Evolutionary conservation across 1,140 invertebrate species (phyloP), one percentile per base, ranked within the genome.

Genomic region (Drosophila bipectinata): DNA sequence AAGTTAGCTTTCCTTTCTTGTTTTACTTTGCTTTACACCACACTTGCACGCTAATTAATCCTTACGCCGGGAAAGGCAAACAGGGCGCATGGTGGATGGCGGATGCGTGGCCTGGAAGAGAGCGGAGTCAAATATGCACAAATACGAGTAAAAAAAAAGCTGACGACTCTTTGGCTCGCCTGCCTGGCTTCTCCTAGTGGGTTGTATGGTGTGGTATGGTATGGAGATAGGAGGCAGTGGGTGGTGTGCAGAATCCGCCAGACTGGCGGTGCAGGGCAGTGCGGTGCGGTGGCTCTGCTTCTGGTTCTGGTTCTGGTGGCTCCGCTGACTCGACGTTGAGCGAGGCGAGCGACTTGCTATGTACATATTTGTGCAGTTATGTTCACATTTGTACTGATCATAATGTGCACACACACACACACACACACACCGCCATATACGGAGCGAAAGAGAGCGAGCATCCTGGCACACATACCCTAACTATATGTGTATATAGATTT

Each of bases 291-390:
- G 48, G 66, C 9, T 32, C 32, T 32, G 32, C 8, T 32, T 32
- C 32, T 32, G 39, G 39, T 41, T 32, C 32, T 32, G 39, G 39
- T 41, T 44, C 44, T 24, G 56, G 32, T 59, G 51, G 60, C 39
- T 77, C 49, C 49, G 64, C 59, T 58, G 44, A 24, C 44, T 52
- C 58, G 45, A 62, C 32, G 71, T 55, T 64, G 68, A 69, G 74
- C 55, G 72, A 81, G 72, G 8, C 63, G 60, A 67, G 63, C 85
- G 80, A 84, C 80, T 89, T 85, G 78, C 85, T 90, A 78, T 90
- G 88, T 81, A 90, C 88, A 90, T 90, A 90, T 90, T 90, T 90
- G 83, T 90, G 89, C 88, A 90, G 88, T 90, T 90, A 90, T 90
- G 88, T 90, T 90, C 88, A 90, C 88, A 90, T 90, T 90, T 90